phyloP scores from a whole-genome alignment of 2,797 vertebrate species.

The Pitangus sulphuratus region DNA sequence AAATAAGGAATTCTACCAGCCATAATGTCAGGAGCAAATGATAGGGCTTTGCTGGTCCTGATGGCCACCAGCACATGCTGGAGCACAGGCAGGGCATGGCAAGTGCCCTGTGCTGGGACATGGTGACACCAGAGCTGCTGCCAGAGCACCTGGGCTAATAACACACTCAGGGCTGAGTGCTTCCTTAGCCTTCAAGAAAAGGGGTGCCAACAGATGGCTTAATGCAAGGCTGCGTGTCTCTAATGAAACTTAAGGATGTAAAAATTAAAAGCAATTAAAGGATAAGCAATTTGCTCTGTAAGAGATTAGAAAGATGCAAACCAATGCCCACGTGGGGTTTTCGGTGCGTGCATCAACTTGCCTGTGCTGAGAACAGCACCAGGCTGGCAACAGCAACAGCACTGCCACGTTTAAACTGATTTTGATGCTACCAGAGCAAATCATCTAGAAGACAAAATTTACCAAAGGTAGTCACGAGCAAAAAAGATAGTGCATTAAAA shows the following conservation, averaged over 20 bases:
- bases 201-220: not conserved
- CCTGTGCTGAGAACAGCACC: not conserved
- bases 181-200: not conserved
- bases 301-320: not conserved
- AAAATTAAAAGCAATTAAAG: conserved; percentile 6
- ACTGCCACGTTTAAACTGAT: not conserved
- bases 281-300: not conserved
- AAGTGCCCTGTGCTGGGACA: not conserved
- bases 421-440: not conserved
- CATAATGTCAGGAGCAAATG: not conserved
- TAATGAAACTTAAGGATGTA: not conserved
- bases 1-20: conserved; percentile 14
- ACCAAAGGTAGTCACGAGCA: not conserved
- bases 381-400: not conserved
- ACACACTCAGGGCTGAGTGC: not conserved
- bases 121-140: not conserved
- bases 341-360: not conserved
- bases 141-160: not conserved
- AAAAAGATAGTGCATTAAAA: not conserved
- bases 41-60: not conserved
- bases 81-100: not conserved
- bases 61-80: not conserved
- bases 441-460: not conserved
- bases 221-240: not conserved
- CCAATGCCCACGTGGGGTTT: not conserved